Evolutionary conservation across 2,888 invertebrate genomes (phyloP).

Genomic region (Trisateles emortualis): DNA sequence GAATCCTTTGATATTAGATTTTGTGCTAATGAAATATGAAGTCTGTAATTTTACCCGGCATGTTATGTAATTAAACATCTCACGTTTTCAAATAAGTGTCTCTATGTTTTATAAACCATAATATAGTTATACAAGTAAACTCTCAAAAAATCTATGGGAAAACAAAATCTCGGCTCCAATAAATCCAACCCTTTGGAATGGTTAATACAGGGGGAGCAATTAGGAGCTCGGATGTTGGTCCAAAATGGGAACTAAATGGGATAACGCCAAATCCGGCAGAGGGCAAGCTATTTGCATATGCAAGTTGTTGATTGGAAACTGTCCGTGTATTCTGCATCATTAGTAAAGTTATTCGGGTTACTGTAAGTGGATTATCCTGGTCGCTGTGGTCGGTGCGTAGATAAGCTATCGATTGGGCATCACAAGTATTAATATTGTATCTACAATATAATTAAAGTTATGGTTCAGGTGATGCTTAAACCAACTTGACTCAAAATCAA

Average conservation of each 20-base stretch:
- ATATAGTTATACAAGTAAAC: too few relatives aligned
- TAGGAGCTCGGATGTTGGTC: conserved; percentile 57
- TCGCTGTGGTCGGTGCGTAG: conserved; percentile 4
- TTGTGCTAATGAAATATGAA: too few relatives aligned
- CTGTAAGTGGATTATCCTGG: conserved; percentile 40
- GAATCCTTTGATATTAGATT: too few relatives aligned
- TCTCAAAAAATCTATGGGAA: conserved; percentile 31
- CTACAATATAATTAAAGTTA: too few relatives aligned
- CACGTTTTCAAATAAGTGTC: too few relatives aligned
- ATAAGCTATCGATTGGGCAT: neutral
- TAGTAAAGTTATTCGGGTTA: conserved; percentile 43
- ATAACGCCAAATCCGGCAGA: conserved; percentile 48
- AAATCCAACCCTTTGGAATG: conserved; percentile 56
- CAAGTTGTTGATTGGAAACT: conserved; percentile 58
- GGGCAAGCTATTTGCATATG: conserved; percentile 55
- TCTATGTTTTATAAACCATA: too few relatives aligned
- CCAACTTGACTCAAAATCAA: too few relatives aligned
- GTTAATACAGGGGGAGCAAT: conserved; percentile 58
- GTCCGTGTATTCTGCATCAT: conserved; percentile 49
- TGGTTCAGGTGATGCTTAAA: too few relatives aligned
- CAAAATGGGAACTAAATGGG: conserved; percentile 61
- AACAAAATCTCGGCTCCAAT: conserved; percentile 51
- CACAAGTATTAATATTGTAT: too few relatives aligned
- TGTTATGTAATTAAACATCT: too few relatives aligned
- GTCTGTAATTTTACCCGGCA: too few relatives aligned